These are phyloP conservation scores for Aspiorhynchus laticeps DNA, from an alignment of 2,113 vertebrate species.

Conservation along the genomic window DNA sequence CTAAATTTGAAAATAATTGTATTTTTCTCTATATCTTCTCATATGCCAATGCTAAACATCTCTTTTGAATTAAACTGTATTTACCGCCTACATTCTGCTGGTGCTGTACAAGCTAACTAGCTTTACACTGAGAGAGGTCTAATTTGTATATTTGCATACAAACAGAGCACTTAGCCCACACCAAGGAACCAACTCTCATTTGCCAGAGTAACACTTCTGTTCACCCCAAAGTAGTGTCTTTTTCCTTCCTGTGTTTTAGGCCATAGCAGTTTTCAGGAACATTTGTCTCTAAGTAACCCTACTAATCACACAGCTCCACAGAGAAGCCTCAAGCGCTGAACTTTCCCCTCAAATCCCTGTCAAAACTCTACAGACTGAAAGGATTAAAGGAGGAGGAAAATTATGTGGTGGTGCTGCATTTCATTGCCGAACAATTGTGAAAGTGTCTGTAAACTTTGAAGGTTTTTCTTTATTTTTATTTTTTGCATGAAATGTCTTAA, in stretches of 20 bases:
- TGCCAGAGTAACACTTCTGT: conserved; percentile 40
- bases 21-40: background rate
- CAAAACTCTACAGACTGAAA: background rate
- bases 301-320: conserved; percentile 42
- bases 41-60: background rate
- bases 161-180: background rate
- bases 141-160: conserved; percentile 10
- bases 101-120: background rate
- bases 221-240: conserved; percentile 37
- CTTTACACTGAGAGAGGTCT: background rate
- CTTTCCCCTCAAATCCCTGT: conserved; percentile 34
- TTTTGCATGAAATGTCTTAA: background rate
- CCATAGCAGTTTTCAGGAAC: conserved; percentile 31
- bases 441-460: background rate
- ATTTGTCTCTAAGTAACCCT: conserved; percentile 36
- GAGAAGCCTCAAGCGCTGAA: conserved; percentile 11
- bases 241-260: conserved; percentile 47
- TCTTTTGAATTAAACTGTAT: background rate
- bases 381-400: conserved; percentile 29
- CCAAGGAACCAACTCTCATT: background rate
- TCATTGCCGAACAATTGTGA: conserved; percentile 5
- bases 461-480: background rate
- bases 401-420: background rate
- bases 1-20: background rate
- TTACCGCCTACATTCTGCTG: background rate